Percentiles rank a stretch among this genome's conserved stretches.
These are phyloP conservation scores for Calameuta pallipes DNA, from an alignment of 2,888 invertebrate genomes.

Conservation along the genomic window DNA sequence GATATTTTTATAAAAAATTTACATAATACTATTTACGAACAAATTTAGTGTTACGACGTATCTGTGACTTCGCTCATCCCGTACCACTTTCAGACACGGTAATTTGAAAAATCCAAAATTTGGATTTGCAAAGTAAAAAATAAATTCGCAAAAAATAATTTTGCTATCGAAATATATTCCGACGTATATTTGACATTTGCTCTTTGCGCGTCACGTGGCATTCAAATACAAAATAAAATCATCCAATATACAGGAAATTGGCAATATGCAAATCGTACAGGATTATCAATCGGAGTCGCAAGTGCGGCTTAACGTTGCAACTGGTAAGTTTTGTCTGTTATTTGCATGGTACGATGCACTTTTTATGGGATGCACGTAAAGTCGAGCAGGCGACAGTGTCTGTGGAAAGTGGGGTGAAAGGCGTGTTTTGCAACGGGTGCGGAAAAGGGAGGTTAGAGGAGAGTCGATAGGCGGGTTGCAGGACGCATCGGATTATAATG, in stretches of 20 bases:
- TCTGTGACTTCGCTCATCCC: no score
- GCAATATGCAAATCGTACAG: neutral
- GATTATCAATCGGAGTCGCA: neutral
- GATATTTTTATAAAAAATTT: conserved; percentile 3
- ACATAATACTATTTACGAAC: neutral
- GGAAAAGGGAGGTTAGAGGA: neutral
- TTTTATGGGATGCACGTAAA: conserved; percentile 3
- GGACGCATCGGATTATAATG: conserved; percentile 39
- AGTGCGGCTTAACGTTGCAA: neutral
- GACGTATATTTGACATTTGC: neutral
- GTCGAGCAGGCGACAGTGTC: neutral
- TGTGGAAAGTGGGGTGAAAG: neutral
- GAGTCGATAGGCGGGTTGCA: neutral
- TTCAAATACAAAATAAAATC: neutral
- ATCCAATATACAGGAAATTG: neutral
- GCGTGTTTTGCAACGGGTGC: neutral
- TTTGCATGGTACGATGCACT: conserved; percentile 18
- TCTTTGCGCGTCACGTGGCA: neutral
- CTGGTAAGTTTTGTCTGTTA: neutral
- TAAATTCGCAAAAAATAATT: neutral
- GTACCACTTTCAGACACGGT: neutral
- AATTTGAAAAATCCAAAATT: neutral
- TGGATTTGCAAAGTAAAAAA: neutral
- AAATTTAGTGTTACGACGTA: no score
- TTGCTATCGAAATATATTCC: neutral